Base-by-base conservation (phyloP, 2,888 invertebrate species). In the Patella ulyssiponensis region DNA sequence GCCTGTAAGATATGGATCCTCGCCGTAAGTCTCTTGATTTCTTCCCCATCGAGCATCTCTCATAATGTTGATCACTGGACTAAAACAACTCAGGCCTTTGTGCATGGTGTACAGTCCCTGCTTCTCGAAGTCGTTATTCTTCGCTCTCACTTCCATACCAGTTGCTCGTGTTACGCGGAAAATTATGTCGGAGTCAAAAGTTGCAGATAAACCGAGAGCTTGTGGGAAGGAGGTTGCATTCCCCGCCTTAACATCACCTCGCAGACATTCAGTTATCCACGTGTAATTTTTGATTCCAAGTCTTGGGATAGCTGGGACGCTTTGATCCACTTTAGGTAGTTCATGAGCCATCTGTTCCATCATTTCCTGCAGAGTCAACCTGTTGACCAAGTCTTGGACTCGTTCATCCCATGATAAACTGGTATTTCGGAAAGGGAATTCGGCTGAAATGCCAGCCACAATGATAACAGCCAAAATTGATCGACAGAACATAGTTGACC, bases 21-120 rank as follows among this genome's bases (percentile, higher is more conserved):
- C 89, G 12, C 89, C 89, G 76, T 89, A 89, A 1, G 88, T 89
- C 78, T 89, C 89, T 88, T 86, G 86, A 77, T 82, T 85, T 73
- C 88, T 71, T 15, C 88, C 88, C 88, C 88, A 88, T 54, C 86
- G 74, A 12, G 88, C 87, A 75, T 88, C 86, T 51, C 88, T 80
- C 84, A 87, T 84, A 69, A 88, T 88, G 81, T 88, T 88, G 73
- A 88, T 85, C 44, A 88, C 87, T 12, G 88, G 88, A 74, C 83
- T 83, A 75, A 87, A 88, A 74, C 88, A 88, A 58, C 84, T 85
- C 15, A 88, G 80, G n/a, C 87, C 87, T 11, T 74, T 86, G 74
- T 83, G 82, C 17, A 81, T 80, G 4, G 64, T 71, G 56, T 79
- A 87, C 51, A 78, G 56, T 4, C 80, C 82, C 12, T 71, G 27